Percentiles rank a stretch among this genome's conserved stretches.
These are phyloP conservation scores for Tapirus indicus DNA, from an alignment of 2,797 vertebrate species.

Conservation along the genomic window DNA sequence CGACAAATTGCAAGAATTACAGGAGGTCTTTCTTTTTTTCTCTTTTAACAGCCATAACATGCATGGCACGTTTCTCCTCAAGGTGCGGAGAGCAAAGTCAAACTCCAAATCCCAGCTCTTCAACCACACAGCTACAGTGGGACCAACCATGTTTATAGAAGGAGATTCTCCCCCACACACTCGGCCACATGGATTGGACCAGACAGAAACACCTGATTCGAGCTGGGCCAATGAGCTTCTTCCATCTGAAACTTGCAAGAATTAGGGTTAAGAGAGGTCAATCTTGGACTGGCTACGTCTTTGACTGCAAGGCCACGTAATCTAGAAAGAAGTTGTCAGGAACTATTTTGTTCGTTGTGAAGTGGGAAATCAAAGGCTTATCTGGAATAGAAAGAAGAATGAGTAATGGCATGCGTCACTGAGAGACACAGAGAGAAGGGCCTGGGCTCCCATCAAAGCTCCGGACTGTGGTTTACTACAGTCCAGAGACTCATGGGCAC, in stretches of 20 bases:
- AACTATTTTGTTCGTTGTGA: neutral
- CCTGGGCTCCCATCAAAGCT: no score
- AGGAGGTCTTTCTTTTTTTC: no score
- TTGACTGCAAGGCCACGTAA: neutral
- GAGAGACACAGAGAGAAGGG: neutral
- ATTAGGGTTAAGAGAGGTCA: neutral
- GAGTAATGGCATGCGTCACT: accelerated
- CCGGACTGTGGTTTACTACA: no score
- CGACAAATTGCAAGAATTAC: neutral
- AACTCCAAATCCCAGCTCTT: neutral
- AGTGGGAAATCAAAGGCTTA: neutral
- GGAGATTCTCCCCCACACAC: neutral
- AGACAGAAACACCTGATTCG: neutral
- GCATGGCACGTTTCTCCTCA: neutral
- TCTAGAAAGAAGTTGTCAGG: neutral
- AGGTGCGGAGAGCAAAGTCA: neutral
- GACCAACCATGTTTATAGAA: neutral
- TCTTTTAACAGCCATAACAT: neutral
- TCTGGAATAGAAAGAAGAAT: neutral
- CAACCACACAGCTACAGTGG: neutral
- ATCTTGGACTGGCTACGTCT: neutral
- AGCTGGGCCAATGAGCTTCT: neutral
- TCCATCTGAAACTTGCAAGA: neutral
- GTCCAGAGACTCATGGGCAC: neutral
- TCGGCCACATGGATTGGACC: neutral